phyloP scores from a whole-genome alignment of 2,797 vertebrate species.

The Poecilia velifera region DNA sequence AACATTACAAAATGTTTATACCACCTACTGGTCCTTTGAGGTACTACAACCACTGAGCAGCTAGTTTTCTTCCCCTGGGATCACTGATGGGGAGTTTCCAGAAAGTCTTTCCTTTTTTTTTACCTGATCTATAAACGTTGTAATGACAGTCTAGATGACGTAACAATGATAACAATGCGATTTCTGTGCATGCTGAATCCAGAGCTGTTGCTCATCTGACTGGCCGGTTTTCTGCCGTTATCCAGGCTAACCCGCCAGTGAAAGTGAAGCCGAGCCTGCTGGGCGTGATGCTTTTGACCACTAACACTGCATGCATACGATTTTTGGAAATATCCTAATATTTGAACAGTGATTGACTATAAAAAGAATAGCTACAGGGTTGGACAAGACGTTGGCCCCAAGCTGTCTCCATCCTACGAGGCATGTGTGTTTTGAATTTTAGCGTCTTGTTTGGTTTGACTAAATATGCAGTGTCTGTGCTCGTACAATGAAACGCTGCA shows the following conservation, averaged over 20 bases:
- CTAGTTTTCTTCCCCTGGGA: not conserved
- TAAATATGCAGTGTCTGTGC: not conserved
- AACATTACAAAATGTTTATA: not conserved
- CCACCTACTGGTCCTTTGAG: not conserved
- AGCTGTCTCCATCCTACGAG: not conserved
- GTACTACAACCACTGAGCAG: not conserved
- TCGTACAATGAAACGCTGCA: not conserved
- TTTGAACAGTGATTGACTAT: not conserved
- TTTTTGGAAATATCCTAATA: not conserved
- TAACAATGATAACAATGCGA: not conserved
- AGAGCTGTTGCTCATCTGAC: not conserved
- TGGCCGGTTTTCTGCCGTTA: not conserved
- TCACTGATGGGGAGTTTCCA: not conserved
- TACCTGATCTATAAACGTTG: not conserved
- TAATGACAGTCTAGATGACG: not conserved
- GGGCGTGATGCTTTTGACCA: not conserved
- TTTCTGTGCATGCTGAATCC: not conserved
- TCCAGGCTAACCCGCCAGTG: not conserved
- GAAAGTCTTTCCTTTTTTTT: not conserved
- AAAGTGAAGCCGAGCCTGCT: not conserved
- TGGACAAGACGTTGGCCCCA: not conserved
- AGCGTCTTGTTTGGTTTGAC: not conserved
- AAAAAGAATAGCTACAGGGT: not conserved
- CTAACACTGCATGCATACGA: not conserved
- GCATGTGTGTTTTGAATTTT: not conserved